These are phyloP conservation scores for Herpailurus yagouaroundi DNA, from an alignment of 2,113 vertebrate genomes.

Conservation along the genomic window DNA sequence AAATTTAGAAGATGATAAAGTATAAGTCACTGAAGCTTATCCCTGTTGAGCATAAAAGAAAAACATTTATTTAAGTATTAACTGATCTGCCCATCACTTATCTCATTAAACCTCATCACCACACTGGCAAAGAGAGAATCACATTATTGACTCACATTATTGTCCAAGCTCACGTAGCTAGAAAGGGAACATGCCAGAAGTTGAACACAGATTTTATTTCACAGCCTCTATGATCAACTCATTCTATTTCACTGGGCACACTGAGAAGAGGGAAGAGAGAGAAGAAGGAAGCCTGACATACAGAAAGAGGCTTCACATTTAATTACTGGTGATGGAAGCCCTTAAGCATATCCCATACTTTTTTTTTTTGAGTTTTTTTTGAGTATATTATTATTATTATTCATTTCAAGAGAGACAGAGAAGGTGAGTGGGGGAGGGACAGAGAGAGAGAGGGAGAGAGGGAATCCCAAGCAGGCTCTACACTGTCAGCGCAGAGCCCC, in stretches of 20 bases:
- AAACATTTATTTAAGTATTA: conserved; percentile 49
- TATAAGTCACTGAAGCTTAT: conserved; percentile 29
- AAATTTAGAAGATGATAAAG: conserved; percentile 41
- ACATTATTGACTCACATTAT: neutral
- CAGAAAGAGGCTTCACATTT: neutral
- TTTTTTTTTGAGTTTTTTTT: neutral
- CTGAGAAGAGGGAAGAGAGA: too few relatives aligned
- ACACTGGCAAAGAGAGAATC: neutral
- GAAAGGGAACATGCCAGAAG: neutral
- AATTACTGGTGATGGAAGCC: conserved; percentile 14
- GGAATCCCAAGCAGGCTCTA: too few relatives aligned
- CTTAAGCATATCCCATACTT: neutral
- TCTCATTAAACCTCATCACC: conserved; percentile 35
- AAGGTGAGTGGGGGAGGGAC: too few relatives aligned
- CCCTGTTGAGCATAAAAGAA: neutral
- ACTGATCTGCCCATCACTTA: conserved; percentile 45
- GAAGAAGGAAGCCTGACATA: neutral
- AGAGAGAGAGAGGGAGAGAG: too few relatives aligned
- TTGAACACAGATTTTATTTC: conserved; percentile 37
- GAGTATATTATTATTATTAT: too few relatives aligned
- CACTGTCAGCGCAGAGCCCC: too few relatives aligned
- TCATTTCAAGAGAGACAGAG: too few relatives aligned
- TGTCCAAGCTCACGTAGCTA: neutral
- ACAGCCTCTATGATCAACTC: neutral
- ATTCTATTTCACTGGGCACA: neutral